These are phyloP conservation scores for Poicephalus meyeri DNA, from an alignment of 2,113 vertebrate species.

Conservation along the genomic window DNA sequence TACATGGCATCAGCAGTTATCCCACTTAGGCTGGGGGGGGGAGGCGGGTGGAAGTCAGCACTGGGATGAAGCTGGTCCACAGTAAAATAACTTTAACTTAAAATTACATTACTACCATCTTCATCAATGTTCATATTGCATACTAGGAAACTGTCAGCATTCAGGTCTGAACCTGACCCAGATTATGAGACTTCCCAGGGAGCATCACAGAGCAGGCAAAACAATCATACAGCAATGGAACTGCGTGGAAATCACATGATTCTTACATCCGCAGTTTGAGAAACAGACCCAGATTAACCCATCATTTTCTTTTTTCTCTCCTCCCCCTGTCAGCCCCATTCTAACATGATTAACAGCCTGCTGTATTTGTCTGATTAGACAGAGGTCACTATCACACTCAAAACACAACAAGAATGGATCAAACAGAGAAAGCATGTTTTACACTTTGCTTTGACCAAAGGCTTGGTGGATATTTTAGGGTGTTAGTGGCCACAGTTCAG, in stretches of 20 bases:
- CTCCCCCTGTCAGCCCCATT: neutral
- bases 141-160: neutral
- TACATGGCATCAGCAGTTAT: neutral
- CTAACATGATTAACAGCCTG: neutral
- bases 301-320: neutral
- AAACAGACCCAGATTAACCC: neutral
- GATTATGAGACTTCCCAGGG: neutral
- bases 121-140: neutral
- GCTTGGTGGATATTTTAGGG: neutral
- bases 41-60: neutral
- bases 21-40: neutral
- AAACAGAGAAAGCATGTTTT: neutral
- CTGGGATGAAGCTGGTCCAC: neutral
- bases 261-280: neutral
- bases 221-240: neutral
- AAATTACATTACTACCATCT: neutral
- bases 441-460: neutral
- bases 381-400: neutral
- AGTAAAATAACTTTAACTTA: neutral
- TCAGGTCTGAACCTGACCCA: neutral
- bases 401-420: neutral
- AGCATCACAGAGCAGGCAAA: conserved; percentile 31
- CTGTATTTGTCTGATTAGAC: neutral
- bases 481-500: neutral
- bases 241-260: neutral